Percentiles rank a stretch among this genome's conserved stretches.
Conservation (phyloP, 2,888 invertebrate genomes). For the Ommatoiulus sabulosus region DNA sequence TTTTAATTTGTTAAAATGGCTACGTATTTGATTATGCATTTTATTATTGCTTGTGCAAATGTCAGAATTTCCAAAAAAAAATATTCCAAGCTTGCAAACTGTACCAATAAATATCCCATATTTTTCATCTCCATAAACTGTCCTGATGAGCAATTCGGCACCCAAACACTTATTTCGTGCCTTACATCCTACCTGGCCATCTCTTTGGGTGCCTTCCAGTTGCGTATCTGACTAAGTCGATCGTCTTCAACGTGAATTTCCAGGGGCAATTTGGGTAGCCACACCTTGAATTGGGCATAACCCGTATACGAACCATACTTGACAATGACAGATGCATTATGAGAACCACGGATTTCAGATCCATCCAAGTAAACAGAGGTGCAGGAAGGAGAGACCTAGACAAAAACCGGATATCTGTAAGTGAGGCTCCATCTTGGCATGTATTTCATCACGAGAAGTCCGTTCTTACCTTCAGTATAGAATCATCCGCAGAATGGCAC, state of each 20-base stretch:
- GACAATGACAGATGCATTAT: conserved; percentile 92
- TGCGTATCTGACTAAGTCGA: conserved; percentile 91
- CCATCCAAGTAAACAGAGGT: conserved; percentile 97
- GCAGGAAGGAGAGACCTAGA: conserved; percentile 93
- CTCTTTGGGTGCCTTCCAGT: conserved; percentile 83
- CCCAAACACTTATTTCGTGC: neutral
- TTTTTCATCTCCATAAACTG: neutral
- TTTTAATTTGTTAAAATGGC: no score
- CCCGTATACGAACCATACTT: conserved; percentile 85
- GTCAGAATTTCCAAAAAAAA: neutral
- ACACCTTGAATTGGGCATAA: conserved; percentile 88
- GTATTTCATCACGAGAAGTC: no score
- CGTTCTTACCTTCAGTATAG: conserved; percentile 86
- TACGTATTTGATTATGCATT: no score
- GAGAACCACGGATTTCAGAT: conserved; percentile 92
- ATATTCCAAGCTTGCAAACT: conserved; percentile 14
- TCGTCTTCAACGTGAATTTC: conserved; percentile 91
- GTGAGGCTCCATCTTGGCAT: no score
- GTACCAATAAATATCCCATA: neutral
- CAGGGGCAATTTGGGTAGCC: conserved; percentile 96
- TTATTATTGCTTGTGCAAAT: no score
- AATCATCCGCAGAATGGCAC: conserved; percentile 94
- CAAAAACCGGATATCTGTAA: conserved; percentile 52
- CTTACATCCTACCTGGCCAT: conserved; percentile 38
- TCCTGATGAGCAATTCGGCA: neutral